Evolutionary conservation across 2,113 vertebrate genomes (phyloP).

Genomic region (Lamprologus ornatipinnis): DNA sequence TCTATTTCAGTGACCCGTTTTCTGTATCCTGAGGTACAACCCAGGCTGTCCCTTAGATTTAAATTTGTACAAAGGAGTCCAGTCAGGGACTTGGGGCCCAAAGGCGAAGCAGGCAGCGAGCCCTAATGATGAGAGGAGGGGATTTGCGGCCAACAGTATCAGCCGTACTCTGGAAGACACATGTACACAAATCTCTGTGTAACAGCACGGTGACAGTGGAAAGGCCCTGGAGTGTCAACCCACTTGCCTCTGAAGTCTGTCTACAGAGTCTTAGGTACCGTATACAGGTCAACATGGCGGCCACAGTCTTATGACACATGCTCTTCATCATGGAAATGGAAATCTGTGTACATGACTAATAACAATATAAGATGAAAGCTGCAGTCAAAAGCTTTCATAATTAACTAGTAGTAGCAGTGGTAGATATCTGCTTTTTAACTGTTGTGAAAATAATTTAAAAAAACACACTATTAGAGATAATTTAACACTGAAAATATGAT

Average conservation of each 20-base stretch:
- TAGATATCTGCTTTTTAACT: not conserved
- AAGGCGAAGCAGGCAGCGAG: slow-evolving; percentile 21
- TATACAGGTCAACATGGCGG: slow-evolving; percentile 49
- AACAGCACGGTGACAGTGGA: not conserved
- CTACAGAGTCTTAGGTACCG: not conserved
- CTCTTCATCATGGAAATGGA: not conserved
- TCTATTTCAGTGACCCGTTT: slow-evolving; percentile 26
- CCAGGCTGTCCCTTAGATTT: slow-evolving; percentile 42
- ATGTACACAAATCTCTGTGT: not conserved
- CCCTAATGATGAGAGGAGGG: slow-evolving; percentile 48
- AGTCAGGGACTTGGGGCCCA: slow-evolving; percentile 21
- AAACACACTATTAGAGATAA: not conserved
- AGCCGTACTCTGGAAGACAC: not conserved
- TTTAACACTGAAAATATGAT: not conserved
- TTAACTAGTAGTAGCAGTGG: not conserved
- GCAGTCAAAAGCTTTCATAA: not conserved
- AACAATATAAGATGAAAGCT: not conserved
- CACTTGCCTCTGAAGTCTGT: slow-evolving; percentile 47
- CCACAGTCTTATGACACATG: not conserved
- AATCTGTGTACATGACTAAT: not conserved
- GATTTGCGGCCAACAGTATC: not conserved
- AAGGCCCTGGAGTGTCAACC: slow-evolving; percentile 50
- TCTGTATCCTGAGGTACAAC: slow-evolving; percentile 15
- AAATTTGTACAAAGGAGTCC: slow-evolving; percentile 29
- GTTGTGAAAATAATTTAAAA: fast-evolving